A percentile compares a stretch with the other conserved stretches of the same genome.
These are phyloP conservation scores for Characodon lateralis DNA, from an alignment of 2,797 vertebrate species.

Conservation along the genomic window DNA sequence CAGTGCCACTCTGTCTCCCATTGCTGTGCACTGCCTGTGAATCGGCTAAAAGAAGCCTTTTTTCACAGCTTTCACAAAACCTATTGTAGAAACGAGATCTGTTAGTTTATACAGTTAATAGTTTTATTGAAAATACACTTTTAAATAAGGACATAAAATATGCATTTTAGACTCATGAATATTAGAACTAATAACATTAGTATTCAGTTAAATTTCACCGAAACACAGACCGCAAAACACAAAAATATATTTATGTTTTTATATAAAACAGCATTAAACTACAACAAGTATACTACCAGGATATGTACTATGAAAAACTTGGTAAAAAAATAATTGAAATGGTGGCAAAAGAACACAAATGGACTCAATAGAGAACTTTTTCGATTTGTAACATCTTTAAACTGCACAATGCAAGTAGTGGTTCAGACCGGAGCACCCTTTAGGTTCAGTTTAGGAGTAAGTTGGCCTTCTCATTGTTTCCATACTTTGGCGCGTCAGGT, in stretches of 20 bases:
- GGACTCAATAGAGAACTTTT: conserved; percentile 42
- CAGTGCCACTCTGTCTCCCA: no score
- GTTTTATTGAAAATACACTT: conserved; percentile 61
- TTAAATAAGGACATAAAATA: conserved; percentile 8
- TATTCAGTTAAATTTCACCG: conserved; percentile 6
- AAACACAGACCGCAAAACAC: conserved; percentile 3
- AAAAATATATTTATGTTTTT: conserved; percentile 5
- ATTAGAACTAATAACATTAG: conserved; percentile 13
- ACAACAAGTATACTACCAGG: conserved; percentile 2
- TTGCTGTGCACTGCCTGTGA: no score
- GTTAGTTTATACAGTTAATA: background rate
- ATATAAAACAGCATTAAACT: conserved; percentile 3
- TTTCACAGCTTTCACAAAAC: background rate
- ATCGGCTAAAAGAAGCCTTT: background rate
- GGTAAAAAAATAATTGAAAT: conserved; percentile 28
- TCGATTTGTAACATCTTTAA: conserved; percentile 49
- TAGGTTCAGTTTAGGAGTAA: conserved; percentile 48
- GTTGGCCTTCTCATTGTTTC: conserved; percentile 57
- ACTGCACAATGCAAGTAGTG: background rate
- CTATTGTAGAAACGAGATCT: background rate
- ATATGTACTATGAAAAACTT: conserved; percentile 12
- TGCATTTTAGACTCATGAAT: conserved; percentile 31
- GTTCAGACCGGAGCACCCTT: background rate
- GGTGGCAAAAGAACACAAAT: conserved; percentile 6
- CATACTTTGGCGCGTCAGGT: conserved; percentile 26